Base-by-base conservation (phyloP, 2,113 vertebrate genomes). In the Echinops telfairi region DNA sequence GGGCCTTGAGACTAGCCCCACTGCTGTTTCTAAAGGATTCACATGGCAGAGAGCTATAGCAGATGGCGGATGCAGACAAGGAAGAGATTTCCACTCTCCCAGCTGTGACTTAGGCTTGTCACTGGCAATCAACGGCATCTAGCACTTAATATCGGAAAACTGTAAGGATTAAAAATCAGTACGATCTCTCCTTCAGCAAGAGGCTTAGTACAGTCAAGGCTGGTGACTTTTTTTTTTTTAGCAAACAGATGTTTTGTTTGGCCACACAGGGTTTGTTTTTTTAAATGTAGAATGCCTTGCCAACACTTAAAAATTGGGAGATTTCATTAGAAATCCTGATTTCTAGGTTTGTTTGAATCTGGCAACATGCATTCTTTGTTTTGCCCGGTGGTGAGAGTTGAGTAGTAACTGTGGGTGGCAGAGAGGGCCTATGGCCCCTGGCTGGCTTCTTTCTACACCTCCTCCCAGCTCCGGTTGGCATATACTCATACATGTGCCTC, bases 51-150 rank as follows among this genome's bases (percentile, higher is more conserved):
- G 75, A 94, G 58, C 76, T 71, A 33, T 80, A 57, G 75, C 96
- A 96, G 95, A 93, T 92, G 95, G 96, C 90, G 66, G 58, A 62
- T 47, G 70, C 36, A 90, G 77, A 89, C 64, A 66, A 79, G 90
- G 47, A 93, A 64, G 91, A 90, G 70, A 95, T 73, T 94, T 83
- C 86, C 29, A 88, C 88, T 88, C 23, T 88, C 75, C 79, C 79
- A 92, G 93, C 80, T 93, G 83, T 90, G 88, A 88, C 85, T 92
- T 68, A 40, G 78, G 91, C 80, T 92, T 95, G 31, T 94, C 68
- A 79, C n/a, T 89, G 89, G 78, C 64, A 97, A 95, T 90, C 60
- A 22, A 40, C 2, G n/a, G 76, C 25, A 90, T 86, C n/a, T 53
- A 84, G 66, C 73, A 82, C 57, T 94, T 80, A 86, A 81, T 92